Evolutionary conservation across 1,140 invertebrate genomes (phyloP), one percentile per base, ranked within the genome.

Genomic region (Lordiphosa mommai): DNA sequence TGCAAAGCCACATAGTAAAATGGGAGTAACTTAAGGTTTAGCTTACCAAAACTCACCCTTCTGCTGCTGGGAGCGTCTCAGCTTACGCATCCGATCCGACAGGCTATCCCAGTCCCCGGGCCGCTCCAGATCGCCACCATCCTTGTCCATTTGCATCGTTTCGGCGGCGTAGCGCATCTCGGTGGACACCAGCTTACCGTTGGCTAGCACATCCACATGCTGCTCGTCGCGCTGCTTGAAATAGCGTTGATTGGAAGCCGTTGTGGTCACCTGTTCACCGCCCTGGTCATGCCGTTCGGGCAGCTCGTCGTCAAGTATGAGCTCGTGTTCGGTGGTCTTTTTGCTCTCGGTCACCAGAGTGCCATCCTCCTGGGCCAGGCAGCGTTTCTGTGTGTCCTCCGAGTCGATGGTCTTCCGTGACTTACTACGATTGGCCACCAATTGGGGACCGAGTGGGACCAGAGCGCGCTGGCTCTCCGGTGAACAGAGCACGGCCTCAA

Each of bases 331-430:
- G 58, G 93, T 93, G 29, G 93, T 95, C 36, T 92, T 92, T 61
- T 92, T 92, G 17, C 92, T 95, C 90, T 97, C 95, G 1, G 95
- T 97, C 55, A 96, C 92, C 48, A 97, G 92, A 61, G 94, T 93
- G 8, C 96, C 96, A 89, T 96, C 94, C 17, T 93, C 91, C 65
- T 94, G 92, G 10, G 94, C 86, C 43, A 93, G 91, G 61, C 92
- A 92, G 40, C 92, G 89, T 71, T 93, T 92, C 49, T 91, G 89
- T 32, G 93, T 94, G 63, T 96, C 94, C 91, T 96, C 95, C 41
- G 95, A 96, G 89, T 96, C 95, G 69, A 94, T 92, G 23, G 94
- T 94, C 86, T 95, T 95, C 60, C 93, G 93, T 52, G 93, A 94
- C 61, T 93, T 93, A 60, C 91, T 92, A 2, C 93, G 93, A 73